Evolutionary conservation across 1,140 invertebrate species (phyloP).

Genomic region (Lordiphosa mommai): DNA sequence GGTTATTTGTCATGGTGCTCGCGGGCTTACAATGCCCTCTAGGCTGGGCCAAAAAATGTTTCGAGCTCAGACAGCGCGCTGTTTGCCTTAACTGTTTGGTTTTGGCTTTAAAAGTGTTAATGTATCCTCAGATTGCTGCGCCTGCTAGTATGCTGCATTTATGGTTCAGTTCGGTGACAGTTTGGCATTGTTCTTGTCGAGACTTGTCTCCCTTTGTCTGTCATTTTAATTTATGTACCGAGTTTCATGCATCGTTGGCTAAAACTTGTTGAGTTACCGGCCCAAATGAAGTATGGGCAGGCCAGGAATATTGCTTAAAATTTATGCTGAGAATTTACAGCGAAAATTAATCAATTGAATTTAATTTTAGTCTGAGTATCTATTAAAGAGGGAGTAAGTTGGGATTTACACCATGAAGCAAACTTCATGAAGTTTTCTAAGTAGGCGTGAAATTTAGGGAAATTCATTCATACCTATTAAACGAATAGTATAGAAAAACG

Average conservation of each 20-base stretch:
- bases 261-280: constrained; percentile 53
- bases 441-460: too few relatives aligned
- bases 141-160: constrained; percentile 8
- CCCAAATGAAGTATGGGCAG: not conserved
- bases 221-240: constrained; percentile 32
- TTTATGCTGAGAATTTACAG: too few relatives aligned
- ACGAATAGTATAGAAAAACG: too few relatives aligned
- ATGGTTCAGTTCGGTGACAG: constrained; percentile 4
- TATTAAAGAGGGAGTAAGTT: too few relatives aligned
- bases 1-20: constrained; percentile 53
- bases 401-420: too few relatives aligned
- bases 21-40: constrained; percentile 33
- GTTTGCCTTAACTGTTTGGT: not conserved
- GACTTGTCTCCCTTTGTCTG: constrained; percentile 1
- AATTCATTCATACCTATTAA: too few relatives aligned
- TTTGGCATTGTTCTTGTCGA: constrained; percentile 25
- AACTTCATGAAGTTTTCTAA: too few relatives aligned
- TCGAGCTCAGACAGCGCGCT: not conserved
- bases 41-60: constrained; percentile 7
- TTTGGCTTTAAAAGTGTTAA: constrained; percentile 50
- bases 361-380: constrained; percentile 14
- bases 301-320: not conserved
- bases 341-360: not conserved
- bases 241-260: constrained; percentile 1
- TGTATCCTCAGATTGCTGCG: constrained; percentile 28